Evolutionary conservation across 2,888 invertebrate genomes (phyloP), one percentile per base, ranked within the genome.

Genomic region (Eupeodes latifasciatus): DNA sequence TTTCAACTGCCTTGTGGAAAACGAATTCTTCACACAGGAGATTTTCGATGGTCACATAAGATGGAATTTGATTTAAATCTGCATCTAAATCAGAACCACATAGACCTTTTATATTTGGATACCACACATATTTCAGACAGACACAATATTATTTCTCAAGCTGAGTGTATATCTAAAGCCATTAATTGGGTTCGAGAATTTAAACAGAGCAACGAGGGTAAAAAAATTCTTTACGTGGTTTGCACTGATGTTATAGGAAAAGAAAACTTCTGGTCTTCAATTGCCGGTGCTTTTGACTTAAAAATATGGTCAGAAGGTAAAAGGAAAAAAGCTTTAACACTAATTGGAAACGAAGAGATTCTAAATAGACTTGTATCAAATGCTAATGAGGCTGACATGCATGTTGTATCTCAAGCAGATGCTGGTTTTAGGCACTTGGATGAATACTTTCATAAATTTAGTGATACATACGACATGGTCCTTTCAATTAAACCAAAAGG

Each of bases 201-300:
- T 90, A 94, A 94, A 62, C 89, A 93, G 40, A 94, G 94, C 80
- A 91, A 93, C 53, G 93, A 82, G 10, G 94, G 94, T 75, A 94
- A 94, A 12, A 94, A 94, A 4, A 94, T 95, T 27, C 93, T 95
- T 0, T 95, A 95, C 34, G 95, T 96, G 0, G 96, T 96, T 91
- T 97, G 97, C 0, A 94, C 96, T 0, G 97, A 97, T 91, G 95
- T 96, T 34, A 96, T 97, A 89, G 97, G 97, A 93, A 96, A 96
- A 91, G 96, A 96, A 91, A 95, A 95, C 90, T 95, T 96, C 89
- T 96, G 96, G 94, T 92, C 95, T 90, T 95, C 95, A 44, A 93
- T 97, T 90, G 96, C 96, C 0, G 94, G 95, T 9, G 94, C 95
- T 14, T 94, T 96, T 51, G 93, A 95, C 0, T 94, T 95, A 78